These are phyloP conservation scores for Cheilosia scutellata DNA, from an alignment of 2,888 invertebrate genomes.

Conservation along the genomic window DNA sequence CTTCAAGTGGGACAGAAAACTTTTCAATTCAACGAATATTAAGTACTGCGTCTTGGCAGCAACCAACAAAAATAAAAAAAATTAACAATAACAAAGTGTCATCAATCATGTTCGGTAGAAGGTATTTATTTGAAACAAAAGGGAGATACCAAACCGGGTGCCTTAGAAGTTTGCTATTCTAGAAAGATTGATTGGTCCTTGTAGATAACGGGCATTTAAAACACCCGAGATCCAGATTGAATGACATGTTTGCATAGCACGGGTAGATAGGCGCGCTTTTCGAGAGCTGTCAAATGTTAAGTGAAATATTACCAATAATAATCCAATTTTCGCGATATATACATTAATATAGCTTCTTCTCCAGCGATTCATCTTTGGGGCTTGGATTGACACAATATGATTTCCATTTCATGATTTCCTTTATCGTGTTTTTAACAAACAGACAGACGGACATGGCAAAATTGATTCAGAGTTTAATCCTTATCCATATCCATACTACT, in stretches of 20 bases:
- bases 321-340: no score
- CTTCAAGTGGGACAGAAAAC: slow-evolving; percentile 5
- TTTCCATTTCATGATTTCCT: no score
- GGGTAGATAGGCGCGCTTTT: not conserved
- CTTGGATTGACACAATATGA: no score
- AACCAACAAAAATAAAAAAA: not conserved
- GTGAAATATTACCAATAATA: not conserved
- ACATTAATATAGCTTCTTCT: no score
- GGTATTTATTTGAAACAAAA: not conserved
- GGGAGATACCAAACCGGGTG: not conserved
- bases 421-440: no score
- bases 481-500: no score
- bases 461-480: no score
- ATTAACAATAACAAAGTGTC: not conserved
- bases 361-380: no score
- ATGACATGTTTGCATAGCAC: slow-evolving; percentile 1
- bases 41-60: not conserved
- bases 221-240: slow-evolving; percentile 24
- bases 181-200: slow-evolving; percentile 45
- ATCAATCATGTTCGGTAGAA: not conserved
- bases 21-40: not conserved
- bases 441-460: no score
- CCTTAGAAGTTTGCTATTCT: slow-evolving; percentile 26
- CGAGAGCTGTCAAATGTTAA: not conserved
- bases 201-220: slow-evolving; percentile 51